Conservation (phyloP, 2,888 invertebrate species). For the Watsonalla binaria region DNA sequence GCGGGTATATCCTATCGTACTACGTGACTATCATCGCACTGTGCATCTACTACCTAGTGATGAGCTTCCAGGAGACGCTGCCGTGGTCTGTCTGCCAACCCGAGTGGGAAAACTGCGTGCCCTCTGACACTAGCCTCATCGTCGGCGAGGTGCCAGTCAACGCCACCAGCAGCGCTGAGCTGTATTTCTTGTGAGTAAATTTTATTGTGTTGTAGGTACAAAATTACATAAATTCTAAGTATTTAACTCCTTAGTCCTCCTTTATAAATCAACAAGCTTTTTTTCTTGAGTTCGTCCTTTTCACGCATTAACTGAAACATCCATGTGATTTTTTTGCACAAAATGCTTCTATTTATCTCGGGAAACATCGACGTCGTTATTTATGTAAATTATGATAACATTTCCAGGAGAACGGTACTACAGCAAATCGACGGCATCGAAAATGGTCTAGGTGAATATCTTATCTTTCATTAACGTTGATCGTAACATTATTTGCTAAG, state of each 20-base stretch:
- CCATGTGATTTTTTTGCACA: too few relatives aligned
- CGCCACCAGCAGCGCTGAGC: conserved; percentile 76
- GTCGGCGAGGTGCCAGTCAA: conserved; percentile 22
- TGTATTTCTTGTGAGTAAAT: conserved; percentile 76
- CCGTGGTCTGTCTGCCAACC: conserved; percentile 85
- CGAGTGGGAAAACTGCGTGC: conserved; percentile 73
- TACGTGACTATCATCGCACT: conserved; percentile 87
- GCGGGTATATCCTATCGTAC: conserved; percentile 84
- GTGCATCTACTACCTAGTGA: conserved; percentile 84
- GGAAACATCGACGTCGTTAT: neutral
- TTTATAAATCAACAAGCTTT: too few relatives aligned
- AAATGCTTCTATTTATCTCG: too few relatives aligned
- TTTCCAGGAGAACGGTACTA: conserved; percentile 55
- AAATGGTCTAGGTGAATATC: conserved; percentile 57
- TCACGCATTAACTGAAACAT: too few relatives aligned
- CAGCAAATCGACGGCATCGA: conserved; percentile 58
- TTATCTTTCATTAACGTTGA: neutral
- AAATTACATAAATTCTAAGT: neutral
- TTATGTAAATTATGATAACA: conserved; percentile 4
- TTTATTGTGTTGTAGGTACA: neutral
- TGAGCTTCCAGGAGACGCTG: conserved; percentile 83
- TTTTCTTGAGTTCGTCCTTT: too few relatives aligned
- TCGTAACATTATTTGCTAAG: too few relatives aligned
- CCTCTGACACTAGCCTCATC: conserved; percentile 44
- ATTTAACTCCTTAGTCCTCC: neutral